Evolutionary conservation across 2,888 invertebrate species (phyloP), one percentile per base, ranked within the genome.

Genomic region (Andricus quercusramuli): DNA sequence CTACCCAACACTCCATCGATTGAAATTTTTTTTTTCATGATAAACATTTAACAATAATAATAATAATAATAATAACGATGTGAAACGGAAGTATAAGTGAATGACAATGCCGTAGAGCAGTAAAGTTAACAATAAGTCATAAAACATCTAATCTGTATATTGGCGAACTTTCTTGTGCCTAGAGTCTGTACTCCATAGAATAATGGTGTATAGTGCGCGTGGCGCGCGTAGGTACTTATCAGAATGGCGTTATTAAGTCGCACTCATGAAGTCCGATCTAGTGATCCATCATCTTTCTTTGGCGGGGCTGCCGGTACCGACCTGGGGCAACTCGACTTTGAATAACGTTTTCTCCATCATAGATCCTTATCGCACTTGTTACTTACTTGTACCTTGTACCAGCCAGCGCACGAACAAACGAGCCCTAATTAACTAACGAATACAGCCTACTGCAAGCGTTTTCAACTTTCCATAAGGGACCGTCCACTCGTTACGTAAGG

Each of bases 221-320:
- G 44, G 44, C 32, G 76, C 81, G 82, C 76, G 77, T 77, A 59
- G 70, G 78, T 83, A 79, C 79, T 83, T 80, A 77, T 83, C 87
- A 82, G 88, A 88, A 90, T 90, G 88, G 89, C 86, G 87, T 90
- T 90, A 90, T 90, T 90, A 90, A 90, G 90, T 90, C 89, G 88
- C 88, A 87, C 85, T 83, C 88, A 86, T 90, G 89, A 88, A 87
- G 88, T 90, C 89, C 89, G 88, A 90, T 90, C 90, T 90, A 90
- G 84, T 88, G 85, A 91, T 91, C 89, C 90, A 90, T 91, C 91
- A 91, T 91, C 89, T 86, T 84, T 86, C 89, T 88, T 90, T 89
- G 88, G 87, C 88, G 88, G 88, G 87, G 85, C 85, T 86, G 87
- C 85, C 84, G 86, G 85, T 86, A 85, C 86, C 86, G 86, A 88